Conservation (phyloP, 1,140 invertebrate genomes). For the Frieseomelitta varia region DNA sequence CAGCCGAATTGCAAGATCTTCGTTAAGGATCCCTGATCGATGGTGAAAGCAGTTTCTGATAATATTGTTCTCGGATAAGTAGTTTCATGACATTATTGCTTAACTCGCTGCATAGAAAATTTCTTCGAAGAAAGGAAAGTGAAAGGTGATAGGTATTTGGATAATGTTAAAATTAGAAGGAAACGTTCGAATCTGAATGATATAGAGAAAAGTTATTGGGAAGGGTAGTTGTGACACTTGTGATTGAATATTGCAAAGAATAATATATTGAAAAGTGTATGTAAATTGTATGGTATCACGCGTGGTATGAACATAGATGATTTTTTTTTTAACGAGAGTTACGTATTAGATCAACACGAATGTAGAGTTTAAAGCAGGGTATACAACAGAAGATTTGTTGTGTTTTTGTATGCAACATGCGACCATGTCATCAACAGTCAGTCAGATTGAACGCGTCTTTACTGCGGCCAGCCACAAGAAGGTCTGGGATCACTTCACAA, state of each 20-base stretch:
- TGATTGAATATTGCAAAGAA: slow-evolving; percentile 14
- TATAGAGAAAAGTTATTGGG: not conserved
- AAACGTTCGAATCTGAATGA: slow-evolving; percentile 37
- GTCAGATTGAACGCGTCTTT: slow-evolving; percentile 99
- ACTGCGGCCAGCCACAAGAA: slow-evolving; percentile 96
- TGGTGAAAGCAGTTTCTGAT: slow-evolving; percentile 25
- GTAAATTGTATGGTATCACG: not conserved
- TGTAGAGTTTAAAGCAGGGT: slow-evolving; percentile 76
- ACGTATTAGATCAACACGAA: slow-evolving; percentile 53
- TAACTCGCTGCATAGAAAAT: not conserved
- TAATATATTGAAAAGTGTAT: slow-evolving; percentile 44
- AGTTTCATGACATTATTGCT: slow-evolving; percentile 4
- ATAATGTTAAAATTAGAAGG: slow-evolving; percentile 12
- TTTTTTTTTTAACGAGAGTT: slow-evolving; percentile 44
- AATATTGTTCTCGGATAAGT: slow-evolving; percentile 23
- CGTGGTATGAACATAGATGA: slow-evolving; percentile 28
- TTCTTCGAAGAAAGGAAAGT: not conserved
- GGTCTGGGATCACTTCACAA: slow-evolving; percentile 99
- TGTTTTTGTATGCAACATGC: slow-evolving; percentile 82
- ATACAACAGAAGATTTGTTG: slow-evolving; percentile 82
- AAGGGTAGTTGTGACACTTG: not conserved
- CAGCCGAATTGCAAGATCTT: slow-evolving; percentile 18
- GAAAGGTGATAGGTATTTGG: not conserved
- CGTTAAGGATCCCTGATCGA: slow-evolving; percentile 27
- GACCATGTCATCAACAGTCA: slow-evolving; percentile 89